phyloP scores from a whole-genome alignment of 2,888 invertebrate genomes.

The Orthosia gracilis region DNA sequence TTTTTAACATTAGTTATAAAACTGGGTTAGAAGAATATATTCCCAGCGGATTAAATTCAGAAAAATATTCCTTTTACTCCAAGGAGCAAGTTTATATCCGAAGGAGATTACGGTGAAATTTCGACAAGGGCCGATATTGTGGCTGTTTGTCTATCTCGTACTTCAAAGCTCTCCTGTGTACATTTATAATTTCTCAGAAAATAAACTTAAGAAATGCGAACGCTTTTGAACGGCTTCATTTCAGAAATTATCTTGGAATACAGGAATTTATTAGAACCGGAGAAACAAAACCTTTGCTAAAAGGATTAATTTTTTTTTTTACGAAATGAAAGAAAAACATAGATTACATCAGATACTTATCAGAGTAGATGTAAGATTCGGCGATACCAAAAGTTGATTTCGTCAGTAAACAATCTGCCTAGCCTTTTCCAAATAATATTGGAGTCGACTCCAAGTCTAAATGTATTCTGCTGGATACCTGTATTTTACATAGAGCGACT shows the following conservation, averaged over 20 bases:
- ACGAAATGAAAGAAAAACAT: constrained; percentile 15
- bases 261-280: constrained; percentile 19
- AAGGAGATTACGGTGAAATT: constrained; percentile 6
- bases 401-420: background rate
- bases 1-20: background rate
- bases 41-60: background rate
- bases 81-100: constrained; percentile 11
- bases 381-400: background rate
- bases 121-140: constrained; percentile 5
- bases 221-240: constrained; percentile 28
- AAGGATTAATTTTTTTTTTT: constrained; percentile 33
- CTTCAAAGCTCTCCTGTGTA: constrained; percentile 21
- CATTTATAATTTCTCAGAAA: constrained; percentile 54
- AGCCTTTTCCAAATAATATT: no score
- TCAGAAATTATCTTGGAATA: constrained; percentile 33
- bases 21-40: background rate
- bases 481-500: no score
- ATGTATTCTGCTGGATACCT: no score
- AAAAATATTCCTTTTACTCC: constrained; percentile 20
- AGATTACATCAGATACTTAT: constrained; percentile 32
- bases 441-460: no score
- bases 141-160: constrained; percentile 1
- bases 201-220: constrained; percentile 37
- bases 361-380: constrained; percentile 15
- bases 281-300: constrained; percentile 11